Evolutionary conservation across 1,140 invertebrate genomes (phyloP), one percentile per base, ranked within the genome.

Genomic region (Pseudomyrmex pallidus): DNA sequence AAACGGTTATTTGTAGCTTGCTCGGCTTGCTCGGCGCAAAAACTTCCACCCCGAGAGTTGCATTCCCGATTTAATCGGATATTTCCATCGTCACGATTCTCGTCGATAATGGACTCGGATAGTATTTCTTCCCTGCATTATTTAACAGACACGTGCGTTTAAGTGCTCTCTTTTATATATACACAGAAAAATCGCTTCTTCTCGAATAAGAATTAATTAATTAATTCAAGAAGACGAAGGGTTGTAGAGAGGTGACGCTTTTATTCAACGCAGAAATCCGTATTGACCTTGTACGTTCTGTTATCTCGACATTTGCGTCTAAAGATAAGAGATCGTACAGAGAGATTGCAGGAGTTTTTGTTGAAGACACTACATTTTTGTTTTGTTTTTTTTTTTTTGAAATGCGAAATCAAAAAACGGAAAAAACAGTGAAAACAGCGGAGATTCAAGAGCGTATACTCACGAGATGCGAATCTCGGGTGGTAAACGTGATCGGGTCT

Each of bases 401-500:
- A 35, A 35, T 35, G 35, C 5, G 35, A 35, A 35, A 35, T 25
- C 25, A 35, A 35, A 35, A 35, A 76, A 66, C 35, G 17, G 12
- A 15, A 73, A n/a, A 50, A 76, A 17, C 1, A 44, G 13, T 44
- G n/a, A 57, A 46, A 46, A 13, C n/a, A 20, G 22, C 13, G 7
- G 52, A 10, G n/a, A 72, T 57, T 73, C 59, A 46, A 52, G 44
- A 15, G 44, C 44, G 82, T 87, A 84, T 93, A 95, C 96, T 96
- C 92, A 97, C 97, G 95, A 99, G 96, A 94, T 98, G 97, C 2
- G 98, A 98, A 90, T 98, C 97, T 74, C 96, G 96, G 0, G 98
- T 98, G 66, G 97, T 98, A 94, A 99, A 99, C 2, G 98, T 98
- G 82, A 99, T 96, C 0, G 98, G 98, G 93, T 98, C 98, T 62